Base-by-base conservation (phyloP, 2,797 vertebrate species). In the Poecile montanus region DNA sequence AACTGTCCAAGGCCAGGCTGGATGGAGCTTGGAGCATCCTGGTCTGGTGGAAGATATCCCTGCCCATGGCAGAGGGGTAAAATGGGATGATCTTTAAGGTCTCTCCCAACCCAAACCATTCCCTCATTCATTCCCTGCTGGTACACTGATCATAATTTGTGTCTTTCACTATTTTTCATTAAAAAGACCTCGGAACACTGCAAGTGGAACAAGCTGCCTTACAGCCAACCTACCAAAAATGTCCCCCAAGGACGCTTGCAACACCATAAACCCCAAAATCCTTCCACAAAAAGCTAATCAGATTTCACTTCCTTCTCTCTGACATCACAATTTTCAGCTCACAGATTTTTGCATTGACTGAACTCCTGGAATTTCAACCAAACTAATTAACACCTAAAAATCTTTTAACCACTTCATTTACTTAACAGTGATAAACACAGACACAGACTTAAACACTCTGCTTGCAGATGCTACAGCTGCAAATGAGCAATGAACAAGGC, bases 41-140 rank as follows among this genome's bases (percentile, higher is more conserved):
- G 51, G 12, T 0, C 0, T 5, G 30, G 44, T 16, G 36, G 27
- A 26, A 76, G 8, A 27, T 25, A 27, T 13, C 27, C 32, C 56
- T 62, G 44, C 9, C 15, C 14, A 5, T 2, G 42, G 50, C 42
- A 50, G 32, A 18, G 36, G n/a, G 13, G 19, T 57, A 23, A 25
- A 19, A 32, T 3, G 5, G 26, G 30, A 65, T 23, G 13, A 45
- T 5, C 30, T 66, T 47, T 18, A 45, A 70, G 23, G 63, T 17
- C 7, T 16, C 15, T 40, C 4, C 58, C 45, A 65, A 36, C 3
- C 19, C 16, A 60, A 61, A 48, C 26, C 8, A 32, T 29, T 48
- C 22, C 9, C 11, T 60, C 29, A 30, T 76, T 60, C 29, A 40
- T 53, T 72, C 12, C 22, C 38, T 58, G 10, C 23, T 10, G 30